These are phyloP conservation scores for Drosophila insularis DNA, from an alignment of 1,140 invertebrate species.

Conservation along the genomic window DNA sequence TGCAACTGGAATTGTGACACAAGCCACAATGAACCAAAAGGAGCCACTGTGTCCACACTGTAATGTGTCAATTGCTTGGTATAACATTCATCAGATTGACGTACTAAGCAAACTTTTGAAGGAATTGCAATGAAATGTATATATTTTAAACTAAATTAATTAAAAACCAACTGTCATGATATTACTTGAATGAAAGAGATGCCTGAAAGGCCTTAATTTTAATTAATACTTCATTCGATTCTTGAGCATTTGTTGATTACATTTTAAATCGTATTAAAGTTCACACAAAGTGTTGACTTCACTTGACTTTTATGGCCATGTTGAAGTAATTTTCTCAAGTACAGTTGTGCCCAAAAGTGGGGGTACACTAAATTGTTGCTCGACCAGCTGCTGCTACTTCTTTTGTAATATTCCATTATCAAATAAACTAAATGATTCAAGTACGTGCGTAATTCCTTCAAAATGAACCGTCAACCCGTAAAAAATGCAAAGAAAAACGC, in stretches of 20 bases:
- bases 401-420: constrained; percentile 54
- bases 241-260: background rate
- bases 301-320: constrained; percentile 25
- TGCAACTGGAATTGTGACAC: background rate
- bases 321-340: constrained; percentile 33
- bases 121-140: background rate
- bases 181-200: too few species aligned
- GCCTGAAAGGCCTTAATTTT: too few species aligned
- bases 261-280: background rate
- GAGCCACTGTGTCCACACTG: background rate
- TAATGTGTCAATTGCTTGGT: background rate
- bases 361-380: constrained; percentile 2
- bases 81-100: background rate
- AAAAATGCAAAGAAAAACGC: background rate
- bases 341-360: constrained; percentile 30
- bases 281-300: background rate
- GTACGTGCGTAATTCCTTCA: constrained; percentile 56
- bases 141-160: background rate
- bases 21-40: background rate
- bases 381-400: constrained; percentile 41
- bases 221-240: too few species aligned
- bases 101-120: background rate
- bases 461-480: constrained; percentile 23
- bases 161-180: too few species aligned
- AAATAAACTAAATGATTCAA: constrained; percentile 67